Evolutionary conservation across 2,797 vertebrate genomes (phyloP).

Genomic region (Poeciliopsis presidionis): DNA sequence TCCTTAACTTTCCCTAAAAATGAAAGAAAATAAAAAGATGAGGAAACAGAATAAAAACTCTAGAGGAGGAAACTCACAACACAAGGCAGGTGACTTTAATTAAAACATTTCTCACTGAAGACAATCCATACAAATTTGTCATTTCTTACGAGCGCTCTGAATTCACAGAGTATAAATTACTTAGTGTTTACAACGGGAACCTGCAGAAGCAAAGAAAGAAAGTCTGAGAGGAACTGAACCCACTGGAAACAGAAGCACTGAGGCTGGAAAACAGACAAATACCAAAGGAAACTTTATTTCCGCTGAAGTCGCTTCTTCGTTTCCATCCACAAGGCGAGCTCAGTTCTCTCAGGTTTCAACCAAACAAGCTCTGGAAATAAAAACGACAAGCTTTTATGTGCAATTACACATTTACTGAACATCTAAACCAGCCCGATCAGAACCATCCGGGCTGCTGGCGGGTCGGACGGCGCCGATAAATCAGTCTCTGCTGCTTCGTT

Average conservation of each 20-base stretch:
- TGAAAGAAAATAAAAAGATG: neutral
- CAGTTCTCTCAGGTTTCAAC: slow-evolving; percentile 8
- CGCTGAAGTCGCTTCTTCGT: neutral
- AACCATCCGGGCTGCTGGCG: neutral
- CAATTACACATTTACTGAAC: slow-evolving; percentile 51
- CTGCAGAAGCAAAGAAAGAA: slow-evolving; percentile 11
- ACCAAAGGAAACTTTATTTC: neutral
- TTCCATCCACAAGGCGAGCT: neutral
- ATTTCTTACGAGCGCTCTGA: neutral
- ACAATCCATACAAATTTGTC: slow-evolving; percentile 26
- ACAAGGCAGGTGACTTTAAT: slow-evolving; percentile 48
- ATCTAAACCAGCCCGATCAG: slow-evolving; percentile 13
- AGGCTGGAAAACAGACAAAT: neutral
- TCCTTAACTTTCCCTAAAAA: neutral
- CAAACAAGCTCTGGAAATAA: neutral
- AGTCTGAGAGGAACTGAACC: slow-evolving; percentile 6
- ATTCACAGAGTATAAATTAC: slow-evolving; percentile 16
- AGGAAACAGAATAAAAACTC: neutral
- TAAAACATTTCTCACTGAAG: slow-evolving; percentile 39
- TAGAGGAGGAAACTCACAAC: slow-evolving; percentile 37
- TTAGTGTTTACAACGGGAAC: slow-evolving; percentile 3
- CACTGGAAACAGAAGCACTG: neutral
- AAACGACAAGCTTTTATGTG: slow-evolving; percentile 31
- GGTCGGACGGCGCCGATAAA: neutral
- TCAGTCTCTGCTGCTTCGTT: slow-evolving; percentile 56